A percentile compares a stretch with the other conserved stretches of the same genome.
Evolutionary conservation across 2,888 invertebrate species (phyloP).

Genomic region (Unio pictorum): DNA sequence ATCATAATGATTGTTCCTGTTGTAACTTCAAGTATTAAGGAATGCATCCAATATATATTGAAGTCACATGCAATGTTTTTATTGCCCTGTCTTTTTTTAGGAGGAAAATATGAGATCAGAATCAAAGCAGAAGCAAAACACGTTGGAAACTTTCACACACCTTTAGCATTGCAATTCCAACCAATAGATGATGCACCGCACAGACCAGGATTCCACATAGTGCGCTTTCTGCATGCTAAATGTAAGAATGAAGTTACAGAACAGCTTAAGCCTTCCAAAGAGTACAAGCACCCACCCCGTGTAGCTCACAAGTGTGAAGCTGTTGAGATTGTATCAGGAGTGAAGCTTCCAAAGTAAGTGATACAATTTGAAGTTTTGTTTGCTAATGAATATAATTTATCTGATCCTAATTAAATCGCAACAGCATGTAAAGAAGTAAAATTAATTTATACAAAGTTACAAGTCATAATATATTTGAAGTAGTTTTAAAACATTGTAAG

Average conservation of each 20-base stretch:
- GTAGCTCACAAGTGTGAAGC: slow-evolving; percentile 23
- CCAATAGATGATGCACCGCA: neutral
- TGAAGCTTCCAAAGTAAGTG: slow-evolving; percentile 43
- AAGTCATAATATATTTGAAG: too few species aligned
- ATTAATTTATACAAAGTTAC: too few species aligned
- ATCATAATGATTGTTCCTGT: too few species aligned
- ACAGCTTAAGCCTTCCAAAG: slow-evolving; percentile 38
- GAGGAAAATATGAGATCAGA: slow-evolving; percentile 33
- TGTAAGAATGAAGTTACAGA: slow-evolving; percentile 42
- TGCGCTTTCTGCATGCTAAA: slow-evolving; percentile 42
- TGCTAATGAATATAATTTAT: too few species aligned
- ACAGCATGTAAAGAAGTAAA: too few species aligned
- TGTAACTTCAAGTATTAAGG: too few species aligned
- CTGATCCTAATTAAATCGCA: too few species aligned
- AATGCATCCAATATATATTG: too few species aligned
- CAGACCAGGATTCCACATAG: neutral
- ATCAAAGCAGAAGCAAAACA: slow-evolving; percentile 36
- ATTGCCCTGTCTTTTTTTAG: slow-evolving; percentile 23
- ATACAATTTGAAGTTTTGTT: neutral
- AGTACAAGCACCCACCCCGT: slow-evolving; percentile 43
- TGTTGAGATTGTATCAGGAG: slow-evolving; percentile 41
- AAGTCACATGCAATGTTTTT: too few species aligned
- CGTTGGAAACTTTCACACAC: slow-evolving; percentile 48
- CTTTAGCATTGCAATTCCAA: slow-evolving; percentile 48
- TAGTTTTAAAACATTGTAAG: too few species aligned